phyloP scores from a whole-genome alignment of 2,888 invertebrate species.

The Athalia circularis region DNA sequence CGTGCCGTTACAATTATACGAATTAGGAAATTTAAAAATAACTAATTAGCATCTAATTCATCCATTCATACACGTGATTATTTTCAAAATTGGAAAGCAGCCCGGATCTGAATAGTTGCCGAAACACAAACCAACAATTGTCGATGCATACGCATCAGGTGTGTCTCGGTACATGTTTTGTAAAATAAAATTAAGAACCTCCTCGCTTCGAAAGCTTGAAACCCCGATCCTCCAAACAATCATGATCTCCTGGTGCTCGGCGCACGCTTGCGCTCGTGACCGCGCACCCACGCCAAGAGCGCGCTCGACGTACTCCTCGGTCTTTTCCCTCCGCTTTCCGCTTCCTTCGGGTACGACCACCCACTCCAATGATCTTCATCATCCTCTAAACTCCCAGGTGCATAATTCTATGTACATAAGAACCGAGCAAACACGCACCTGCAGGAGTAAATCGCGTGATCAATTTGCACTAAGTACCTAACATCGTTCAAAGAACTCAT shows the following conservation, averaged over 20 bases:
- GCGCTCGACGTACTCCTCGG: not conserved
- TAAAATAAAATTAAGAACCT: not conserved
- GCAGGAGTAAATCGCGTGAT: too few species aligned
- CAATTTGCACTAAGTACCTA: too few species aligned
- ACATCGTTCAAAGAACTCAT: not conserved
- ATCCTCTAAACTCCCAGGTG: not conserved
- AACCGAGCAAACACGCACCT: not conserved
- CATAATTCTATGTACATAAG: not conserved
- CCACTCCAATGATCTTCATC: not conserved
- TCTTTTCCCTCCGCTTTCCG: not conserved
- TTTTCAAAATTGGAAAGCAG: conserved; percentile 22
- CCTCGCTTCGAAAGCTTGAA: not conserved
- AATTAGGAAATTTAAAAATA: not conserved
- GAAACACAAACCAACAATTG: not conserved
- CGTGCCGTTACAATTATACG: not conserved
- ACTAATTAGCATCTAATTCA: not conserved
- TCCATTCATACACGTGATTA: not conserved
- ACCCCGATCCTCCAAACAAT: conserved; percentile 25
- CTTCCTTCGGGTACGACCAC: not conserved
- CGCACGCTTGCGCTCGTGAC: conserved; percentile 58
- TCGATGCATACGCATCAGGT: not conserved
- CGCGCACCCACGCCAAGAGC: conserved; percentile 52
- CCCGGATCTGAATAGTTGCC: not conserved
- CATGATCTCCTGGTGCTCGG: conserved; percentile 59
- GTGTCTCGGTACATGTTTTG: not conserved